phyloP scores from a whole-genome alignment of 2,888 invertebrate genomes.

The Epistrophe eligans region DNA sequence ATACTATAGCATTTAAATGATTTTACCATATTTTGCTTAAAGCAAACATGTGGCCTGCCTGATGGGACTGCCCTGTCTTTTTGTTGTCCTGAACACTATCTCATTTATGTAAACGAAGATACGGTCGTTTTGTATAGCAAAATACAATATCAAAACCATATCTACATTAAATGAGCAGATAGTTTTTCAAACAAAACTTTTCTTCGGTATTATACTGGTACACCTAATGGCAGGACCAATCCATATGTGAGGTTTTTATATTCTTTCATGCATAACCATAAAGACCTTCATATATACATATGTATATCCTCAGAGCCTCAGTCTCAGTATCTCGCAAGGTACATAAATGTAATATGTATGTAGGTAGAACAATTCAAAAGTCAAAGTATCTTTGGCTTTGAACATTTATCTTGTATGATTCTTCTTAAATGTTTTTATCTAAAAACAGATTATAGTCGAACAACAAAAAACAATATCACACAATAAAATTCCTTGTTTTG shows the following conservation, averaged over 20 bases:
- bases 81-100: slow-evolving; percentile 13
- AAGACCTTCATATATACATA: slow-evolving; percentile 21
- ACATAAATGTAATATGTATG: background rate
- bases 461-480: slow-evolving; percentile 20
- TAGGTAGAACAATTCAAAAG: slow-evolving; percentile 9
- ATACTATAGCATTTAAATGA: slow-evolving; percentile 6
- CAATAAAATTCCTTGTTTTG: slow-evolving; percentile 14
- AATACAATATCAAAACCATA: slow-evolving; percentile 34
- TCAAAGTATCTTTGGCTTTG: slow-evolving; percentile 10
- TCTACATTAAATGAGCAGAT: slow-evolving; percentile 25
- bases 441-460: slow-evolving; percentile 22
- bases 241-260: slow-evolving; percentile 9
- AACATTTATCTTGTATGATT: slow-evolving; percentile 15
- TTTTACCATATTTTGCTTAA: slow-evolving; percentile 26
- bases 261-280: slow-evolving; percentile 13
- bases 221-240: slow-evolving; percentile 16
- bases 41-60: slow-evolving; percentile 41
- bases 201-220: background rate
- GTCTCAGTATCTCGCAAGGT: slow-evolving; percentile 3
- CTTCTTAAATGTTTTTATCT: slow-evolving; percentile 20
- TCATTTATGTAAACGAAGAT: slow-evolving; percentile 4
- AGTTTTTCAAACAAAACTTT: slow-evolving; percentile 30
- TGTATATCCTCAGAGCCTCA: slow-evolving; percentile 17
- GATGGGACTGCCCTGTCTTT: slow-evolving; percentile 17
- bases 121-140: background rate